These are phyloP conservation scores for Protodeltote pygarga DNA, from an alignment of 2,888 invertebrate genomes.

Conservation along the genomic window DNA sequence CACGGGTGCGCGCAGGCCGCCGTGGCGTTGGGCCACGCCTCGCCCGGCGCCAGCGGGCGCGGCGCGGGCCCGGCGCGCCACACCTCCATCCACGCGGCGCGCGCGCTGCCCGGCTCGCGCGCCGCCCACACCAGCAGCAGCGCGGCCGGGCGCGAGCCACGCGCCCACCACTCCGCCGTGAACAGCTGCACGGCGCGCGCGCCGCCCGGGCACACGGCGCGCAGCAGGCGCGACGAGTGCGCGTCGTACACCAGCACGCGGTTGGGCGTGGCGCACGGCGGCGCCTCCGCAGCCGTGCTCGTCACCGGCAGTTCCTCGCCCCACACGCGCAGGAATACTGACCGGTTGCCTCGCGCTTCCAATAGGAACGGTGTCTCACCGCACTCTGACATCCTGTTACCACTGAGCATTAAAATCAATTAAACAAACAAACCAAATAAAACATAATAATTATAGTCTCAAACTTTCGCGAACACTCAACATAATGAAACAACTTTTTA, in stretches of 20 bases:
- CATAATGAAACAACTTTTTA: no score
- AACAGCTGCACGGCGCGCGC: constrained; percentile 91
- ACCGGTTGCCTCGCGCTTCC: constrained; percentile 92
- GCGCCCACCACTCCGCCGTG: constrained; percentile 91
- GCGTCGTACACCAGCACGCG: constrained; percentile 94
- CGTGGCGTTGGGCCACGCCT: constrained; percentile 72
- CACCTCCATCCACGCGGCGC: constrained; percentile 90
- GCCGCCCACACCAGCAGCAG: constrained; percentile 94
- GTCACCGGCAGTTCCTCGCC: constrained; percentile 91
- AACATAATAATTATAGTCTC: no score
- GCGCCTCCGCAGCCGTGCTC: constrained; percentile 84
- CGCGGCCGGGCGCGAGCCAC: constrained; percentile 87
- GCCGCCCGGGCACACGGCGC: constrained; percentile 89
- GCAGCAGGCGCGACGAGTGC: constrained; percentile 87
- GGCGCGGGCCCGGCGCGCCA: constrained; percentile 56
- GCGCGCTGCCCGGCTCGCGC: constrained; percentile 92
- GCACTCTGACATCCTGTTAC: constrained; percentile 83
- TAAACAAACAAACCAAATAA: background rate
- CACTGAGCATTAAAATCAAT: constrained; percentile 15
- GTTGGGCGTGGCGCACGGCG: constrained; percentile 92
- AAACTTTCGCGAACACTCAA: no score
- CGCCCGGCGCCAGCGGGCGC: constrained; percentile 70
- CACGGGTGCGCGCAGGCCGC: constrained; percentile 80
- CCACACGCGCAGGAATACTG: constrained; percentile 94
- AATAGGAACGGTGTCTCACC: constrained; percentile 93